A percentile compares a stretch with the other conserved stretches of the same genome.
Evolutionary conservation across 2,113 vertebrate genomes (phyloP).

Genomic region (Blennius ocellaris): DNA sequence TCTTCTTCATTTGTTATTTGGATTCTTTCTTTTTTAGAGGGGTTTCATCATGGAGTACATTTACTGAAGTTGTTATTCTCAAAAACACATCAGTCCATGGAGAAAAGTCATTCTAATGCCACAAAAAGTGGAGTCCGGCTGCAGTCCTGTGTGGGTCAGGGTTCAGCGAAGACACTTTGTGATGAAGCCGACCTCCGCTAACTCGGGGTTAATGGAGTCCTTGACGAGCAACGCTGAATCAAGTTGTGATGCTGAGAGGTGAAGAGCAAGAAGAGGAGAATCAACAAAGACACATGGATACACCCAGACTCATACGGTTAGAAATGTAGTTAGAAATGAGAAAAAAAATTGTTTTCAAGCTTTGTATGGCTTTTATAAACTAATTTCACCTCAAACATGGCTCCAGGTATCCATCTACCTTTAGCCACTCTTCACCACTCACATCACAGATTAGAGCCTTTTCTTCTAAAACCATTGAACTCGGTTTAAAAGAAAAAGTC

Average conservation of each 20-base stretch:
- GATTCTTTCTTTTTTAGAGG: neutral
- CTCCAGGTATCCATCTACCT: neutral
- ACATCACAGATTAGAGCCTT: neutral
- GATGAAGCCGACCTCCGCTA: neutral
- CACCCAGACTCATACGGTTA: too few species aligned
- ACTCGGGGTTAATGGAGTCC: constrained; percentile 32
- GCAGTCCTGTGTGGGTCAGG: neutral
- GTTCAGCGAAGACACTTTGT: neutral
- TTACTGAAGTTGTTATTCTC: neutral
- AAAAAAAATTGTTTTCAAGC: too few species aligned
- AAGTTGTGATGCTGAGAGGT: neutral
- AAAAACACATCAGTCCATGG: neutral
- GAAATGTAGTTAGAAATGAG: too few species aligned
- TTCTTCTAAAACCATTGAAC: neutral
- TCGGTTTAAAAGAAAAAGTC: neutral
- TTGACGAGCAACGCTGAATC: constrained; percentile 29
- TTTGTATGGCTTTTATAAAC: too few species aligned
- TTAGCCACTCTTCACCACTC: neutral
- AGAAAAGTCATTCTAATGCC: neutral
- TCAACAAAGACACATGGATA: neutral
- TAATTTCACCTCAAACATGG: too few species aligned
- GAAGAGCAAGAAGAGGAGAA: constrained; percentile 10
- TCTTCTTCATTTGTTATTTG: neutral
- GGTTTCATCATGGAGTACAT: neutral
- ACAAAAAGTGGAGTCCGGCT: neutral